phyloP scores from a whole-genome alignment of 2,113 vertebrate species.

The Tor tambroides region DNA sequence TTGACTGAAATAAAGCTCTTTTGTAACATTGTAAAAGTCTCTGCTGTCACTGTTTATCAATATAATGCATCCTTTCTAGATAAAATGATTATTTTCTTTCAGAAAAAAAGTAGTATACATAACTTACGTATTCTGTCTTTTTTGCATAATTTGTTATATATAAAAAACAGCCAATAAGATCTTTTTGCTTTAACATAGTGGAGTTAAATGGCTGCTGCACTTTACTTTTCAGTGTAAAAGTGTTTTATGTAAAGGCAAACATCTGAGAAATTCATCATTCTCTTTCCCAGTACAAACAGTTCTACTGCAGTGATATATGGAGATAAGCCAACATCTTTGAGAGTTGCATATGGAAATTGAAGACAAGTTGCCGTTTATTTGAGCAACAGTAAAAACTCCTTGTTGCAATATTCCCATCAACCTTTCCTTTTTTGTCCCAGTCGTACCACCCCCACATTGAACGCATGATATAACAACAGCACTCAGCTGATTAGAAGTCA shows the following conservation, averaged over 20 bases:
- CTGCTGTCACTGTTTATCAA: too few relatives aligned
- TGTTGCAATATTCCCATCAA: background rate
- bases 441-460: background rate
- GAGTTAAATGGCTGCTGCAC: background rate
- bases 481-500: conserved; percentile 28
- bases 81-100: too few relatives aligned
- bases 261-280: background rate
- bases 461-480: conserved; percentile 11
- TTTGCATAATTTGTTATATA: too few relatives aligned
- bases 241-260: background rate
- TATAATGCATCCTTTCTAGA: too few relatives aligned
- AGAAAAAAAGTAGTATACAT: too few relatives aligned
- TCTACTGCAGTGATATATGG: background rate
- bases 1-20: too few relatives aligned
- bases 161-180: background rate
- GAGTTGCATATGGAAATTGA: background rate
- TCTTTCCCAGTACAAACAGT: background rate
- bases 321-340: background rate
- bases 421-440: background rate
- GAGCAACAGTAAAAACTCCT: background rate
- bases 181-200: background rate
- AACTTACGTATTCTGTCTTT: too few relatives aligned
- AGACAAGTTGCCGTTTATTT: background rate
- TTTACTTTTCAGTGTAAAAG: background rate
- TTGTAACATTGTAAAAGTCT: too few relatives aligned